A percentile compares a stretch with the other conserved stretches of the same genome.
These are phyloP conservation scores for Scleropages formosus DNA, from an alignment of 2,797 vertebrate species.

Conservation along the genomic window DNA sequence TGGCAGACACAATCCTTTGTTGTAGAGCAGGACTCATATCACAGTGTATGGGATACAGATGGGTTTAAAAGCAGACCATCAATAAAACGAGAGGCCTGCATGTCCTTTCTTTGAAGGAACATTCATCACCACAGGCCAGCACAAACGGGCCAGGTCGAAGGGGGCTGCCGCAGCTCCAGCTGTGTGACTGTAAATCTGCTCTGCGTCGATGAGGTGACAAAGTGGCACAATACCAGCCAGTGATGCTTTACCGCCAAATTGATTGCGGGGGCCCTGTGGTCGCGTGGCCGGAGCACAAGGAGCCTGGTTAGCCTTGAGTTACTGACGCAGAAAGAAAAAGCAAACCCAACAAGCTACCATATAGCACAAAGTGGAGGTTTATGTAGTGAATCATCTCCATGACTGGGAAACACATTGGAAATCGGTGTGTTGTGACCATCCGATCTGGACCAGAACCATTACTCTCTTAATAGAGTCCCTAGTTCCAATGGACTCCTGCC, in stretches of 20 bases:
- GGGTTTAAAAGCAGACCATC: conserved; percentile 15
- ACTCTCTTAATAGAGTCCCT: background rate
- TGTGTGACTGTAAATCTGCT: background rate
- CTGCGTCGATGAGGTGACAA: background rate
- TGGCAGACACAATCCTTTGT: conserved; percentile 4
- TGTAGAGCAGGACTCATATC: background rate
- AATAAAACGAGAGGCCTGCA: conserved; percentile 7
- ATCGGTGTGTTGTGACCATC: conserved; percentile 16
- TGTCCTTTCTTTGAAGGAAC: background rate
- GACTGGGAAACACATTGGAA: background rate
- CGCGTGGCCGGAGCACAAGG: background rate
- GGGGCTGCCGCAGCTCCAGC: background rate
- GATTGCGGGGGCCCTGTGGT: background rate
- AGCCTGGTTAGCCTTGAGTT: background rate
- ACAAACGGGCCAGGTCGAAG: background rate
- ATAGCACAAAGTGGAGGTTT: background rate
- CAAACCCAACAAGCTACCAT: too few relatives aligned
- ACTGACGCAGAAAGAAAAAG: background rate
- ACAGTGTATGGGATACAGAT: conserved; percentile 15
- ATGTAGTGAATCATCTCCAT: background rate
- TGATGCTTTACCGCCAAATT: conserved; percentile 1
- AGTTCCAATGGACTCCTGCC: too few relatives aligned
- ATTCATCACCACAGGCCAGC: conserved; percentile 14
- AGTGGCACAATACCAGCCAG: background rate
- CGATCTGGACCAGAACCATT: background rate